These are phyloP conservation scores for Diachasma alloeum DNA, from an alignment of 1,140 invertebrate species.

Conservation along the genomic window DNA sequence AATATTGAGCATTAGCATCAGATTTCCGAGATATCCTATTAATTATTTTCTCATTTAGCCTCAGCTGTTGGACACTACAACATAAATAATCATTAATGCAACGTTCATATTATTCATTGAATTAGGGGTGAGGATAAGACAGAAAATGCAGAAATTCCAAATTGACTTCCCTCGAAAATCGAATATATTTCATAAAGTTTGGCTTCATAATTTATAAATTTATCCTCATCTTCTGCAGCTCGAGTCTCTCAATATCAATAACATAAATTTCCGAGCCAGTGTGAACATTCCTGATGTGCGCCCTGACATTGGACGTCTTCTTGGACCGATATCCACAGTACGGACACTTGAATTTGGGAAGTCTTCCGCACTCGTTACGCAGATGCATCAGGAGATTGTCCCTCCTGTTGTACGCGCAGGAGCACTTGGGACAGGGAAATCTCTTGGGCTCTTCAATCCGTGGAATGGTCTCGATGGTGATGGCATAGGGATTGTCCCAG, in stretches of 20 bases:
- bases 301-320: slow-evolving; percentile 30
- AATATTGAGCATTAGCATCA: too few relatives aligned
- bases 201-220: background rate
- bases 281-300: slow-evolving; percentile 57
- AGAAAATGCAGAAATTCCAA: too few relatives aligned
- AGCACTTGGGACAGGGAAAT: slow-evolving; percentile 25
- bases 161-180: too few relatives aligned
- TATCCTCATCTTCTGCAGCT: slow-evolving; percentile 4
- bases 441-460: slow-evolving; percentile 27
- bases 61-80: too few relatives aligned
- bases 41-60: too few relatives aligned
- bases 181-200: too few relatives aligned
- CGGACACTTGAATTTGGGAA: slow-evolving; percentile 46
- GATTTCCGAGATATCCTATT: too few relatives aligned
- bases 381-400: slow-evolving; percentile 40
- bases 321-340: slow-evolving; percentile 42
- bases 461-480: background rate
- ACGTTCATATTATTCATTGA: too few relatives aligned
- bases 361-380: slow-evolving; percentile 47
- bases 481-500: background rate
- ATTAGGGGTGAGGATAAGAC: too few relatives aligned
- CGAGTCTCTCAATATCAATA: slow-evolving; percentile 29
- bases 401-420: slow-evolving; percentile 21
- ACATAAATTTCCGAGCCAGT: slow-evolving; percentile 41
- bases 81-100: too few relatives aligned